Base-by-base conservation (phyloP, 2,113 vertebrate species). In the Eupsittula cactorum region DNA sequence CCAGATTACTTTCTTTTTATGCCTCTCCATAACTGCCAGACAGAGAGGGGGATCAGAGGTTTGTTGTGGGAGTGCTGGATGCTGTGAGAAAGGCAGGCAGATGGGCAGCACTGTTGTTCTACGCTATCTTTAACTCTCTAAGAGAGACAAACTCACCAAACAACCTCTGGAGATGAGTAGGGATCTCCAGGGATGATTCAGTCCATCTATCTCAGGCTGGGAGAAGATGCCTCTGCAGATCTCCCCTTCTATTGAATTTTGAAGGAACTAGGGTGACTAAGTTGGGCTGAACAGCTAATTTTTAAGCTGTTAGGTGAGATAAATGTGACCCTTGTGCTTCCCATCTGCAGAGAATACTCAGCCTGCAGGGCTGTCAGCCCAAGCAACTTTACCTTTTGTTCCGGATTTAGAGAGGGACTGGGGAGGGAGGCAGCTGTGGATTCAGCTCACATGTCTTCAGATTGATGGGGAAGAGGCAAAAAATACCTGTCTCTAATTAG, bases 401-500 rank as follows among this genome's bases (percentile, higher is more conserved):
- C 94, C 46, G 7, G 64, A 71, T 88, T 84, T 92, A 82, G 71
- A 96, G 92, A 92, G 64, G 53, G 67, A 44, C 2, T 16, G 13
- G 37, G 13, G 23, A 93, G 83, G 39, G 20, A 96, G 9, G 33
- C 46, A 90, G 81, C 81, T 92, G 84, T 9, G n/a, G 68, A 88
- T 83, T 96, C 87, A 92, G 64, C 88, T 94, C 77, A 90, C 73
- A 90, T 8, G 8, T 63, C 90, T 97, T 75, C 83, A 80, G 82
- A 95, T 63, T 92, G 83, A 88, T 62, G 63, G 70, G 84, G 77
- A 96, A 97, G 85, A 92, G 44, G 73, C 50, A 93, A 92, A 94
- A 95, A 94, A 88, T 75, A 92, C 93, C 92, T 88, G n/a, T 92
- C 86, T 78, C 68, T 97, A 93, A 92, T 97, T 96, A 97, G 59